Conservation (phyloP, 2,113 vertebrate genomes). For the Sisor rabdophorus region DNA sequence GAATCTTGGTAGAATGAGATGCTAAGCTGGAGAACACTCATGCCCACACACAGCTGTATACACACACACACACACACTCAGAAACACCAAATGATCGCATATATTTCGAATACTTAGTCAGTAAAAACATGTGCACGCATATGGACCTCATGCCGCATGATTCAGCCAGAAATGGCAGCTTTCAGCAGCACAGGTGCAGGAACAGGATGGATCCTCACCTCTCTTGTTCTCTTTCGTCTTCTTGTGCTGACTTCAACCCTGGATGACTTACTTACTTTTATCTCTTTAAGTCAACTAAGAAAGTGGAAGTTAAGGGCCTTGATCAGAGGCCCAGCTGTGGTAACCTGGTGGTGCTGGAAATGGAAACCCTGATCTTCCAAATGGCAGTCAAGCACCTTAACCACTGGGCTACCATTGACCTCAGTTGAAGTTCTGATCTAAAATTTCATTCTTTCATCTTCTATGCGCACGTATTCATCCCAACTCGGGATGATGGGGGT, state of each 20-base stretch:
- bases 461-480: too few species aligned
- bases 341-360: too few species aligned
- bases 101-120: not conserved
- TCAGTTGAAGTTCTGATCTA: too few species aligned
- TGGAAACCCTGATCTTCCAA: too few species aligned
- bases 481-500: too few species aligned
- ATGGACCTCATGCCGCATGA: slow-evolving; percentile 7
- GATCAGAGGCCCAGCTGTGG: too few species aligned
- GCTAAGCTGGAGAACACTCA: not conserved
- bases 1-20: slow-evolving; percentile 2
- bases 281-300: too few species aligned
- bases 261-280: too few species aligned
- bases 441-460: too few species aligned
- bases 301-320: too few species aligned
- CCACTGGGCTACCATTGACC: not conserved
- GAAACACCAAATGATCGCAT: slow-evolving; percentile 13
- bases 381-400: too few species aligned
- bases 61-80: slow-evolving; percentile 4
- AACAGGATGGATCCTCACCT: not conserved
- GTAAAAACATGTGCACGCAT: slow-evolving; percentile 1
- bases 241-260: not conserved
- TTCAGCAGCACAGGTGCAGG: slow-evolving; percentile 14
- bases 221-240: not conserved
- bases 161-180: slow-evolving; percentile 15
- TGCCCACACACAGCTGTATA: not conserved